Evolutionary conservation across 2,113 vertebrate species (phyloP), one percentile per base, ranked within the genome.

Genomic region (Neogobius melanostomus): DNA sequence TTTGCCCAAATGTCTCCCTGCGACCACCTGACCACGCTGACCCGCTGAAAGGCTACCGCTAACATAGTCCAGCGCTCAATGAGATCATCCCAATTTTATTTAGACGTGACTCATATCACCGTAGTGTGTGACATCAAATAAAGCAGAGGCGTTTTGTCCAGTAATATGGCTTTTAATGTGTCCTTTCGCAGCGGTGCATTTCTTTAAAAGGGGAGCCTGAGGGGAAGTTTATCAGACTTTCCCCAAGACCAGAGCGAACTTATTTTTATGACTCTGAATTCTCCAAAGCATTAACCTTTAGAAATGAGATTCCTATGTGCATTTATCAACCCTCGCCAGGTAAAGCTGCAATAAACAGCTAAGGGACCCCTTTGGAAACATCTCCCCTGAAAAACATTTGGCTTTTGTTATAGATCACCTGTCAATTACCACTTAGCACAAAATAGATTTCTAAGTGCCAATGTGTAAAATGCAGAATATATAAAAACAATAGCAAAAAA

Each of bases 211-310:
- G 54, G 44, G 7, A 79, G 80, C 66, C 28, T 16, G 6, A 43
- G 15, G 1, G 16, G 53, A 77, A 72, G 69, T 75, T 72, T 54
- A 72, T 72, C 69, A 74, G 54, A 52, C 66, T 77, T 67, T 56
- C 47, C 64, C 69, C 64, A 28, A 65, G 75, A 66, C 75, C 75
- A 78, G 62, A 56, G n/a, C 3, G 74, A 82, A 82, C 54, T 49
- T 72, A 75, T 69, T 86, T 84, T 83, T 84, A 83, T 80, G 80
- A 83, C 79, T 82, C 16, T 6, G 79, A 85, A 86, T 82, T 83
- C 74, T 87, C 82, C 28, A 66, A 83, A 86, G 79, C 78, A 83
- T 87, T 88, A 88, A 89, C 86, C 86, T 89, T 88, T 89, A 87
- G 68, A 85, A 83, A 86, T 84, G 53, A 10, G 86, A 85, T 89